A percentile compares a stretch with the other conserved stretches of the same genome.
phyloP scores from a whole-genome alignment of 1,140 invertebrate genomes.

The Callitettix versicolor region DNA sequence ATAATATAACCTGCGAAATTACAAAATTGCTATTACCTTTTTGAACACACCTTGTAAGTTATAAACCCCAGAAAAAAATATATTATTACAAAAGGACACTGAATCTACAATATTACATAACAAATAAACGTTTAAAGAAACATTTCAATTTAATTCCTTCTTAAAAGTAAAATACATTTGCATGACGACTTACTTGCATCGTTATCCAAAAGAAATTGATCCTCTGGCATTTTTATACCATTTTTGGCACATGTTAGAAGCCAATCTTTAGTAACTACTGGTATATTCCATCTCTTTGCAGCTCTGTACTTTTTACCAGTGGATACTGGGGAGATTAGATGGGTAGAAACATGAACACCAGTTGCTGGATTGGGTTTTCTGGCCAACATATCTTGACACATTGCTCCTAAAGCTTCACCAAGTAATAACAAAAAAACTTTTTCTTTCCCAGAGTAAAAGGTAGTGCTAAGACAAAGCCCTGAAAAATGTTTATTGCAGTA shows the following conservation, averaged over 20 bases:
- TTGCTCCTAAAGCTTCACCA: conserved; percentile 57
- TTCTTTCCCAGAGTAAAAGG: conserved; percentile 52
- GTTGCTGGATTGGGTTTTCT: conserved; percentile 35
- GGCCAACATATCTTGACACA: conserved; percentile 45
- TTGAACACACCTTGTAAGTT: too few relatives aligned
- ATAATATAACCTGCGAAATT: too few relatives aligned
- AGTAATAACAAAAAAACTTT: conserved; percentile 57
- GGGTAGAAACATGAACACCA: conserved; percentile 50
- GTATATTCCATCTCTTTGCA: conserved; percentile 73
- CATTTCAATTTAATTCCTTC: neutral
- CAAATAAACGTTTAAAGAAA: too few relatives aligned
- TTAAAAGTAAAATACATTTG: too few relatives aligned
- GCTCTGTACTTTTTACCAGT: conserved; percentile 72
- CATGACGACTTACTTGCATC: too few relatives aligned
- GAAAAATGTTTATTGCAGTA: too few relatives aligned
- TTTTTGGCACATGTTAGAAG: conserved; percentile 49
- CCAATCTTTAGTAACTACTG: conserved; percentile 65
- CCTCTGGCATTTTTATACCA: conserved; percentile 13
- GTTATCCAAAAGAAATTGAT: neutral
- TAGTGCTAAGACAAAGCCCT: too few relatives aligned
- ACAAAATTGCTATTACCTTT: too few relatives aligned
- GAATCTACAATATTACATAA: too few relatives aligned
- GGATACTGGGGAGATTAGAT: conserved; percentile 61
- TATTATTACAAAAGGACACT: too few relatives aligned
- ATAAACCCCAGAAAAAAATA: too few relatives aligned